Conservation (phyloP, 2,797 vertebrate genomes). For the Microchirus variegatus region DNA sequence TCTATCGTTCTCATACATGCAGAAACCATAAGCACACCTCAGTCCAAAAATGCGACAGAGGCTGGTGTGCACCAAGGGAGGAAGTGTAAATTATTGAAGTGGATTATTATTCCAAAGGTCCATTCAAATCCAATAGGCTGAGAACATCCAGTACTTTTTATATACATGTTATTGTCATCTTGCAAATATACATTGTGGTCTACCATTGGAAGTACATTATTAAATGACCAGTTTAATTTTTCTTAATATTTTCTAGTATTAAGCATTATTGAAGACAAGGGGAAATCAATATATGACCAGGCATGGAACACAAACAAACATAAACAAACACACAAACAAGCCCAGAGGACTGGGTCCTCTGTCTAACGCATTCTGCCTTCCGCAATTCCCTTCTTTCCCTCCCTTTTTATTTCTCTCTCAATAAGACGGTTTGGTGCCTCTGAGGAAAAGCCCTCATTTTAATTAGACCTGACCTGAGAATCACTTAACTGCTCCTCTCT, state of each 20-base stretch:
- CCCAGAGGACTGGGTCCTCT: conserved; percentile 53
- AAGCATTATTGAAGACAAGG: conserved; percentile 41
- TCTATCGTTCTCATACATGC: conserved; percentile 55
- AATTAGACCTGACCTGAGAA: conserved; percentile 84
- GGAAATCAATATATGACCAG: conserved; percentile 49
- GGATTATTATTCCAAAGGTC: conserved; percentile 76
- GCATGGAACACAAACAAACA: conserved; percentile 60
- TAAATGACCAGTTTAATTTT: conserved; percentile 39
- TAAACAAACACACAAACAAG: conserved; percentile 59
- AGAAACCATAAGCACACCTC: conserved; percentile 69
- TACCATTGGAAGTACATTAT: conserved; percentile 46
- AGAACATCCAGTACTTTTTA: conserved; percentile 28
- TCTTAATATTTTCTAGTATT: conserved; percentile 27
- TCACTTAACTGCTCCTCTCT: conserved; percentile 79
- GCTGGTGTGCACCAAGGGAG: conserved; percentile 58
- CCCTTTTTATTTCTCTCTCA: conserved; percentile 70
- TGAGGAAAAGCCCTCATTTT: conserved; percentile 81
- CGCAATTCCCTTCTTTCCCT: conserved; percentile 61
- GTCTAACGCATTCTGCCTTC: conserved; percentile 63
- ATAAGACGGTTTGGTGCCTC: conserved; percentile 75
- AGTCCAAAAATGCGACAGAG: conserved; percentile 69
- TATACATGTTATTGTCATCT: conserved; percentile 30
- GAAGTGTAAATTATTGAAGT: conserved; percentile 78
- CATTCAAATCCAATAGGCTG: conserved; percentile 62
- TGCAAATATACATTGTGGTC: conserved; percentile 30